Percentiles rank a stretch among this genome's conserved stretches.
Conservation (phyloP, 2,888 invertebrate genomes). For the Boloria selene region DNA sequence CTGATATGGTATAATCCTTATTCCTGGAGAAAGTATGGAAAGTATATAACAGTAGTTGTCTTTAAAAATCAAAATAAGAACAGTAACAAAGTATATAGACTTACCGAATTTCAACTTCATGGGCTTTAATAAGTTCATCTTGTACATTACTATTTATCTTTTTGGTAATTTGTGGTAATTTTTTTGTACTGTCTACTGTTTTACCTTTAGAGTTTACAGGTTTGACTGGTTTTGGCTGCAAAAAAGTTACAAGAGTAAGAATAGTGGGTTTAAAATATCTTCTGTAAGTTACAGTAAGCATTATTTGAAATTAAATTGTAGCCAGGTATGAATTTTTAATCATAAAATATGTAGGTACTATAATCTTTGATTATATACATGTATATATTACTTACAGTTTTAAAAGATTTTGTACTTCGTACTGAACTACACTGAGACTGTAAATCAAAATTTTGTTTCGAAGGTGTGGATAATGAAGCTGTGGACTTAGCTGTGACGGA, state of each 20-base stretch:
- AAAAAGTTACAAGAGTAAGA: background rate
- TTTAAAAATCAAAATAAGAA: background rate
- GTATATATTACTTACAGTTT: constrained; percentile 58
- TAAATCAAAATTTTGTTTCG: constrained; percentile 53
- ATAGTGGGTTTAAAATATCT: background rate
- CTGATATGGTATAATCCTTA: constrained; percentile 70
- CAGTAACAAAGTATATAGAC: background rate
- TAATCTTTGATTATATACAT: too few species aligned
- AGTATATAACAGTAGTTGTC: background rate
- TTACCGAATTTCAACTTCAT: constrained; percentile 75
- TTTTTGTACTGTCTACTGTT: constrained; percentile 55
- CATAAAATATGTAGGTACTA: too few species aligned
- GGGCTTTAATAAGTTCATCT: constrained; percentile 67
- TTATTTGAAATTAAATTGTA: too few species aligned
- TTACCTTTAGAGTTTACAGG: constrained; percentile 39
- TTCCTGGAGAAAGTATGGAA: constrained; percentile 50
- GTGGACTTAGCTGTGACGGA: constrained; percentile 40
- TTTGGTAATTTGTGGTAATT: constrained; percentile 41
- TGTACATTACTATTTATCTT: constrained; percentile 47
- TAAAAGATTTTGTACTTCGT: constrained; percentile 64
- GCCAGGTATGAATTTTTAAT: too few species aligned
- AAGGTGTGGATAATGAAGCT: constrained; percentile 41
- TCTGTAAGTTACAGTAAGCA: too few species aligned
- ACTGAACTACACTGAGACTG: constrained; percentile 67
- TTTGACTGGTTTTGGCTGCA: constrained; percentile 66